phyloP scores from a whole-genome alignment of 2,888 invertebrate genomes.

The Synanthedon myopaeformis region DNA sequence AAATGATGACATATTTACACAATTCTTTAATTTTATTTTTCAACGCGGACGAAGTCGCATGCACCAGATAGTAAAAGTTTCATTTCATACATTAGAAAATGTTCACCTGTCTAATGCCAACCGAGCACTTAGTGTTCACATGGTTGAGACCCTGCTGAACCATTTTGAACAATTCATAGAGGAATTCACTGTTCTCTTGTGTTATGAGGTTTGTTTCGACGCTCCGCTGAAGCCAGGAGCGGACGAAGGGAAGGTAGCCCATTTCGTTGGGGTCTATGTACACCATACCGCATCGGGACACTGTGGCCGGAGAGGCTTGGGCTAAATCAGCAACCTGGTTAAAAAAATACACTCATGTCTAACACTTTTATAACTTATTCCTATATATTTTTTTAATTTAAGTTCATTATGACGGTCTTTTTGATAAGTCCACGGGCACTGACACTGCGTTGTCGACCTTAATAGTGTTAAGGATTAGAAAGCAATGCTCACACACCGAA shows the following conservation, averaged over 20 bases:
- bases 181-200: constrained; percentile 72
- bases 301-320: constrained; percentile 93
- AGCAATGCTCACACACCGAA: too few relatives aligned
- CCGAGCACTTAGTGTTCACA: constrained; percentile 76
- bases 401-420: too few relatives aligned
- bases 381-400: too few relatives aligned
- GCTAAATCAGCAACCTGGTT: constrained; percentile 79
- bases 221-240: constrained; percentile 78
- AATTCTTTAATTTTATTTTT: neutral
- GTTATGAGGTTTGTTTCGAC: constrained; percentile 56
- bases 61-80: neutral
- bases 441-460: too few relatives aligned
- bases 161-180: constrained; percentile 76
- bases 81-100: neutral
- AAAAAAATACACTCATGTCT: too few relatives aligned
- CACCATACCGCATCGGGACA: constrained; percentile 88
- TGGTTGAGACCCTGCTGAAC: constrained; percentile 76
- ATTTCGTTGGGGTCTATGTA: constrained; percentile 88
- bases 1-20: too few relatives aligned
- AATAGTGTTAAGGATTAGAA: too few relatives aligned
- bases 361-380: too few relatives aligned
- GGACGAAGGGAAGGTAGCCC: constrained; percentile 83
- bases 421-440: too few relatives aligned
- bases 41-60: neutral
- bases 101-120: constrained; percentile 80